Evolutionary conservation across 53 echinoderm and acorn worm species (phyloP), one percentile per base, ranked within the genome.

Genomic region (Antedon mediterranea): DNA sequence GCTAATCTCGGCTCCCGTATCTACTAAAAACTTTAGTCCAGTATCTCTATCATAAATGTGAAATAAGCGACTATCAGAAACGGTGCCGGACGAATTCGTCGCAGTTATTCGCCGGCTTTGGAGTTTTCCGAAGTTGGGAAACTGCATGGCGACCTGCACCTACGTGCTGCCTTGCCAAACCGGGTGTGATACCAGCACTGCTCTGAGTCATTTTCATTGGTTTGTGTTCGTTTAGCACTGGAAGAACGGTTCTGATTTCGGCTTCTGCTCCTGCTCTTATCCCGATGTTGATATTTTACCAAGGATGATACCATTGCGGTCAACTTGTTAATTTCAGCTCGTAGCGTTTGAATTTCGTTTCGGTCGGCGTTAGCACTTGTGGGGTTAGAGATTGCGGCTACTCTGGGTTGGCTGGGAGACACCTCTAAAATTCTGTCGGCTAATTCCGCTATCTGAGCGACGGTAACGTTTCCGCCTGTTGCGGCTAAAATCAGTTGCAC

Each of bases 101-200:
- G n/a, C n/a, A n/a, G n/a, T n/a, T n/a, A n/a, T n/a, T n/a, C n/a
- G n/a, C n/a, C n/a, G n/a, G n/a, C n/a, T n/a, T n/a, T n/a, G n/a
- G n/a, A n/a, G n/a, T n/a, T n/a, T n/a, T n/a, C n/a, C n/a, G n/a
- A n/a, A n/a, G n/a, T n/a, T n/a, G n/a, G n/a, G n/a, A 73, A 85
- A 14, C 11, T 33, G 31, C 80, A 80, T 28, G 80, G 80, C 30
- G 73, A 27, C 3, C 32, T 30, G 73, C 82, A 77, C 6, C 34
- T 72, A 3, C 34, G 70, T 0, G 86, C 86, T 3, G 77, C 23
- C 11, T 28, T 33, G 2, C 78, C 78, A 34, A 30, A 86, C 0
- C 72, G 76, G 31, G 71, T 71, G 34, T 86, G 82, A 43, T 86
- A 82, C 86, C 82, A 82, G 70, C 86, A 86, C 4, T 80, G 34